phyloP scores from a whole-genome alignment of 2,113 vertebrate genomes.

The Atherinomorus stipes region DNA sequence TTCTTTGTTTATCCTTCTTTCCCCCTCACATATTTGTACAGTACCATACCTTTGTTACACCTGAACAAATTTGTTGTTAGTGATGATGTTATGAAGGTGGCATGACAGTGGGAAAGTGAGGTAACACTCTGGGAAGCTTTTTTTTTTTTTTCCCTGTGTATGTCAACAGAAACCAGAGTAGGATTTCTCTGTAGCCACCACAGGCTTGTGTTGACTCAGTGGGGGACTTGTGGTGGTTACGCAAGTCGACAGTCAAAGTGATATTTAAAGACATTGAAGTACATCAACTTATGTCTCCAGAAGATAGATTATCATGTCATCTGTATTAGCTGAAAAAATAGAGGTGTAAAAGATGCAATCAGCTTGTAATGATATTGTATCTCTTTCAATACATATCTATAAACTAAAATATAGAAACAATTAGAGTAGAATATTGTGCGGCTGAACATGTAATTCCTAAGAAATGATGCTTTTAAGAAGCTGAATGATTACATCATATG shows the following conservation, averaged over 20 bases:
- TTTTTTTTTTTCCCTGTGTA: conserved; percentile 45
- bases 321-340: no score
- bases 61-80: conserved; percentile 22
- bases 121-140: conserved; percentile 37
- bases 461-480: not conserved
- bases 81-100: not conserved
- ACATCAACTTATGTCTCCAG: conserved; percentile 18
- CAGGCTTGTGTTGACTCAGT: conserved; percentile 56
- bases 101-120: conserved; percentile 42
- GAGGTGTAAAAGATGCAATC: not conserved
- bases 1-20: conserved; percentile 24
- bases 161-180: conserved; percentile 73
- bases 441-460: not conserved
- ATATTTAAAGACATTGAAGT: conserved; percentile 27
- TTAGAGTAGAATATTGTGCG: not conserved
- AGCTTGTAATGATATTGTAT: not conserved
- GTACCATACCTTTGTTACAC: conserved; percentile 7
- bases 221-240: conserved; percentile 58
- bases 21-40: conserved; percentile 4
- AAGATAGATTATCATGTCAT: not conserved
- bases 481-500: conserved; percentile 1
- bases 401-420: not conserved
- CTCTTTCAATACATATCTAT: not conserved
- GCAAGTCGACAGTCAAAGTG: conserved; percentile 48
- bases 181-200: conserved; percentile 40